phyloP scores from a whole-genome alignment of 2,113 vertebrate genomes.

The human (Homo sapiens) region GRCh38 chr1:196463001-196463500 shows the following conservation, averaged over 20 bases:
- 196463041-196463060: not conserved
- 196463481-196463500: not conserved
- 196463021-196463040: not conserved
- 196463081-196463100: not conserved
- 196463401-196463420: not conserved
- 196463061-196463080: not conserved
- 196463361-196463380: not conserved
- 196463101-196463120: not conserved
- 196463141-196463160: not conserved
- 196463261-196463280: not conserved
- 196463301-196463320: not conserved
- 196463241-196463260: not conserved
- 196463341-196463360: not conserved
- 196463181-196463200: not conserved
- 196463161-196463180: not conserved
- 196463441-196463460: not conserved
- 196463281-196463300: not conserved
- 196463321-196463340: not conserved
- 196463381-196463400: not conserved
- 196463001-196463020: not conserved
- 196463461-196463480: not conserved
- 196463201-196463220: not conserved
- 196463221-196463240: not conserved
- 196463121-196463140: not conserved
- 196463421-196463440: not conserved